Conservation (phyloP, 2,113 vertebrate species). For the Thryonomys swinderianus region DNA sequence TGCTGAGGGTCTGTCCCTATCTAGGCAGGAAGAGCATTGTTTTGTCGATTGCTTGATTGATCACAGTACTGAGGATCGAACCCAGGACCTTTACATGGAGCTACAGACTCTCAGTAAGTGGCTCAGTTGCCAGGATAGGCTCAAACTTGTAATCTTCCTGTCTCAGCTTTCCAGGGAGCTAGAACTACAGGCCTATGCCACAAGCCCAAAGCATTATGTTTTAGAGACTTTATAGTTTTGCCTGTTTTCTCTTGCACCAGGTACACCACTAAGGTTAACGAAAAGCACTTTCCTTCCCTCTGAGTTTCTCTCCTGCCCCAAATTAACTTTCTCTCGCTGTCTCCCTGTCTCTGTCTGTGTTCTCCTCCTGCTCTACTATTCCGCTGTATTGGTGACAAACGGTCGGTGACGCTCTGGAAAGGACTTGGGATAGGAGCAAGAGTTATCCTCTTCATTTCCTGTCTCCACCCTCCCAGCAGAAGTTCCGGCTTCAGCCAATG, state of each 20-base stretch:
- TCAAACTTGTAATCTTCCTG: background rate
- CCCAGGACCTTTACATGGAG: too few relatives aligned
- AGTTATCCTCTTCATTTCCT: background rate
- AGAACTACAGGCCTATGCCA: background rate
- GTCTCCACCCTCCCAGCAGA: background rate
- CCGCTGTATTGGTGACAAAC: background rate
- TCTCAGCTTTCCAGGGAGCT: background rate
- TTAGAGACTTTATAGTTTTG: background rate
- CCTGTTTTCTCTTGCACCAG: background rate
- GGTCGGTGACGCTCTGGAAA: background rate
- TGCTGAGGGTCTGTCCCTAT: accelerated
- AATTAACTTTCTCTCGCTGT: background rate
- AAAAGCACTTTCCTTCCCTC: background rate
- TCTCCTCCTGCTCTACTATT: background rate
- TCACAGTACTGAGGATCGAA: too few relatives aligned
- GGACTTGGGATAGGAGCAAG: background rate
- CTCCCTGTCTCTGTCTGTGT: background rate
- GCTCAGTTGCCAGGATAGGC: too few relatives aligned
- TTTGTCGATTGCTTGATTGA: background rate
- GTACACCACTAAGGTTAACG: background rate
- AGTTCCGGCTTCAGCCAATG: background rate
- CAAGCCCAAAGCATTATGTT: background rate
- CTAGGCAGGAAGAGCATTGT: background rate
- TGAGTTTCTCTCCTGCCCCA: background rate
- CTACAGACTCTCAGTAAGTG: too few relatives aligned